Evolutionary conservation across 2,113 vertebrate genomes (phyloP), one percentile per base, ranked within the genome.

Genomic region (Capreolus pygargus): DNA sequence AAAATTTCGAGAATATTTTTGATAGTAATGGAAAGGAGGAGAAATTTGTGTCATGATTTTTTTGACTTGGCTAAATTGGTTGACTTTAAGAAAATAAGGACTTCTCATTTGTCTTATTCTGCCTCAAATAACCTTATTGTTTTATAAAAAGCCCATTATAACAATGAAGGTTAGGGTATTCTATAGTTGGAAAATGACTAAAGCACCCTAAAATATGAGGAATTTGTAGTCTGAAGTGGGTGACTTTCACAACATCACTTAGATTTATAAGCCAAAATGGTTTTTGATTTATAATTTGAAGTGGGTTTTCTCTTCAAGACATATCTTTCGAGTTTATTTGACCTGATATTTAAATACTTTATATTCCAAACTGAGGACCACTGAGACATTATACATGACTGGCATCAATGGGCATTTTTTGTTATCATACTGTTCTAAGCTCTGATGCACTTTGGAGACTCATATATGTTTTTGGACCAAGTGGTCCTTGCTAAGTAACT

Each of bases 1-100:
- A 55, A 74, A 97, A 97, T 95, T 97, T 50, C 52, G 0, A 89
- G 81, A 78, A 43, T 81, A 47, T 9, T 98, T 97, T 96, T 83
- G 95, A 96, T 0, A 5, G 92, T 70, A 91, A 95, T 2, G 36
- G 91, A 95, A 98, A 14, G 57, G 25, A 47, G 28, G 78, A 91
- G 45, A 88, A 21, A 3, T 93, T 85, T 74, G 3, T 83, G 47
- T 45, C 60, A 13, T 14, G 70, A 57, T 36, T 64, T 54, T 82
- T 93, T 89, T 11, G 13, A 95, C 54, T 14, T 79, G 57, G 19
- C 25, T 84, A 90, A 14, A 43, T 0, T 76, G 36, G 33, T 70
- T 30, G 19, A 89, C 64, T 54, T 54, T 58, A 91, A 83, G 89
- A 78, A 78, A 61, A 45, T 7, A 39, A 60, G 11, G 43, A 60